Conservation (phyloP, 2,888 invertebrate species). For the Malthinus seriepunctatus region DNA sequence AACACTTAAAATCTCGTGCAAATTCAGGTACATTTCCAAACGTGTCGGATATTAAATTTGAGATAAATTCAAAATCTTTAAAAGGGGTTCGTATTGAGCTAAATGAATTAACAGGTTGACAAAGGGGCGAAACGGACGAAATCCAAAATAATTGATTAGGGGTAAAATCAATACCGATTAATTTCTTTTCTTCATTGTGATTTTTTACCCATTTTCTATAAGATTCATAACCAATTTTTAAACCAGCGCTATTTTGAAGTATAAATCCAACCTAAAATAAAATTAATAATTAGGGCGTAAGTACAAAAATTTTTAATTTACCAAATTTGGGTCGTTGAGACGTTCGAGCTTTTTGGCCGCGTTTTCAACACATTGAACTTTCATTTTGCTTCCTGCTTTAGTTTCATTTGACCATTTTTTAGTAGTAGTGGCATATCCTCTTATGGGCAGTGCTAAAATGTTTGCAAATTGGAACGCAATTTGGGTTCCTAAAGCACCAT, state of each 20-base stretch:
- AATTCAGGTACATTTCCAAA: slow-evolving; percentile 1
- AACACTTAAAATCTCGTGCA: slow-evolving; percentile 9
- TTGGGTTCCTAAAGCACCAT: slow-evolving; percentile 3
- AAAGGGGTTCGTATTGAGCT: not conserved
- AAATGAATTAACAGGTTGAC: not conserved
- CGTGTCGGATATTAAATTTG: not conserved
- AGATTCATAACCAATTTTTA: slow-evolving; percentile 6
- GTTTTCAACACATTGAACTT: not conserved
- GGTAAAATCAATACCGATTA: not conserved
- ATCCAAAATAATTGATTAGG: slow-evolving; percentile 11
- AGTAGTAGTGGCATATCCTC: not conserved
- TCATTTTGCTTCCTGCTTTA: not conserved
- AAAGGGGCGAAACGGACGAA: not conserved
- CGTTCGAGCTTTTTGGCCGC: not conserved
- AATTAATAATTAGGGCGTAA: not conserved
- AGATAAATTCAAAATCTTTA: not conserved
- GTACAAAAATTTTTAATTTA: too few relatives aligned
- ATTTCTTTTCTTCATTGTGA: slow-evolving; percentile 8
- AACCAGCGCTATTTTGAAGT: not conserved
- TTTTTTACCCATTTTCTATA: slow-evolving; percentile 11
- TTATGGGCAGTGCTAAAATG: not conserved
- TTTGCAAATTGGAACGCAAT: not conserved
- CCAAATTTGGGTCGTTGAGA: too few relatives aligned
- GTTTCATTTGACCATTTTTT: not conserved
- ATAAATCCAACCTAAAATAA: not conserved